Evolutionary conservation across 2,113 vertebrate genomes (phyloP).

Genomic region (Spilogale gracilis): DNA sequence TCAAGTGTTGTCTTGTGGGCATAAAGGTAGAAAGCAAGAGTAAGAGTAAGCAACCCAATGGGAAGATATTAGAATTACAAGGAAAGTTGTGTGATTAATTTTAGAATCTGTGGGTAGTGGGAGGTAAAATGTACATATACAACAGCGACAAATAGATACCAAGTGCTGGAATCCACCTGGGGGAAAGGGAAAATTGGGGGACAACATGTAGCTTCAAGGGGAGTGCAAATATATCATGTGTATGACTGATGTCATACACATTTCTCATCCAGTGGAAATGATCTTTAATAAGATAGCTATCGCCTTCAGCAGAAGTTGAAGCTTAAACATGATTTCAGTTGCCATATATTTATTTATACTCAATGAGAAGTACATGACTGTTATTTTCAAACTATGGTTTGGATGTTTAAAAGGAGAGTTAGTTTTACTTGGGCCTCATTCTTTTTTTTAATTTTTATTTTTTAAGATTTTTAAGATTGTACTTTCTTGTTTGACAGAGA

Average conservation of each 20-base stretch:
- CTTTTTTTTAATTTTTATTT: background rate
- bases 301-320: background rate
- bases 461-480: too few relatives aligned
- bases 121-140: background rate
- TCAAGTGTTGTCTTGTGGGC: background rate
- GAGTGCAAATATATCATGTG: background rate
- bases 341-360: background rate
- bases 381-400: background rate
- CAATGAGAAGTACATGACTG: conserved; percentile 1
- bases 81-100: background rate
- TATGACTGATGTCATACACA: background rate
- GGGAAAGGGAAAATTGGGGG: background rate
- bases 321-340: background rate
- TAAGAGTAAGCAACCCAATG: background rate
- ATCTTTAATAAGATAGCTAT: conserved; percentile 32
- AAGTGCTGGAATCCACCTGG: background rate
- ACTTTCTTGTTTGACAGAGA: too few relatives aligned
- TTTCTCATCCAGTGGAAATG: conserved; percentile 4
- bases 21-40: background rate
- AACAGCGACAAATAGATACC: background rate
- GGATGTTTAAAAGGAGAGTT: background rate
- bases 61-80: background rate
- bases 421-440: conserved; percentile 13
- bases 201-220: background rate
- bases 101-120: background rate